Conservation (phyloP, 2,888 invertebrate genomes). For the Drosophila atroscutellata region DNA sequence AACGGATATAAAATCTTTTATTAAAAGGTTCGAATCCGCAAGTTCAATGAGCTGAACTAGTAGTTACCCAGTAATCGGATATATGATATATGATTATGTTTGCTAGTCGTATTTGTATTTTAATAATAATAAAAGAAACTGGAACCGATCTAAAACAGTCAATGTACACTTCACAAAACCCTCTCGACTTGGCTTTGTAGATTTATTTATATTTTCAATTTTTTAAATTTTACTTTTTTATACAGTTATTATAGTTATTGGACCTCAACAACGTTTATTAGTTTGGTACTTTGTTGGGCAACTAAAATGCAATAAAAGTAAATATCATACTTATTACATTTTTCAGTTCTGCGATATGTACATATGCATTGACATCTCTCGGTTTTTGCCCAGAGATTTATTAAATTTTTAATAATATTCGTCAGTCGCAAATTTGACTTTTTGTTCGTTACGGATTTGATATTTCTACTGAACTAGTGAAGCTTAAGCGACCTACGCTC, state of each 20-base stretch:
- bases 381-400: constrained; percentile 36
- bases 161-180: neutral
- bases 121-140: neutral
- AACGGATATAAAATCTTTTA: constrained; percentile 31
- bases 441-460: constrained; percentile 14
- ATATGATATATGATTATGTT: neutral
- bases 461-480: constrained; percentile 18
- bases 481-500: constrained; percentile 5
- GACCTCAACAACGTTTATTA: constrained; percentile 29
- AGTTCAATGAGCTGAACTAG: neutral
- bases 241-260: neutral
- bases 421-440: constrained; percentile 5
- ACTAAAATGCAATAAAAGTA: constrained; percentile 62
- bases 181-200: neutral
- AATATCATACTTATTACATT: constrained; percentile 43
- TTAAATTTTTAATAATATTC: constrained; percentile 50
- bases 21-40: constrained; percentile 1
- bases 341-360: neutral
- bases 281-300: constrained; percentile 49
- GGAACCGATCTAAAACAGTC: neutral
- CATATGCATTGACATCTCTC: constrained; percentile 14
- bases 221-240: too few relatives aligned
- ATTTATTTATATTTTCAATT: neutral
- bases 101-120: neutral
- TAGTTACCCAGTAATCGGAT: constrained; percentile 2